A percentile compares a stretch with the other conserved stretches of the same genome.
phyloP scores from a whole-genome alignment of 1,140 invertebrate genomes.

The Euschistus heros region DNA sequence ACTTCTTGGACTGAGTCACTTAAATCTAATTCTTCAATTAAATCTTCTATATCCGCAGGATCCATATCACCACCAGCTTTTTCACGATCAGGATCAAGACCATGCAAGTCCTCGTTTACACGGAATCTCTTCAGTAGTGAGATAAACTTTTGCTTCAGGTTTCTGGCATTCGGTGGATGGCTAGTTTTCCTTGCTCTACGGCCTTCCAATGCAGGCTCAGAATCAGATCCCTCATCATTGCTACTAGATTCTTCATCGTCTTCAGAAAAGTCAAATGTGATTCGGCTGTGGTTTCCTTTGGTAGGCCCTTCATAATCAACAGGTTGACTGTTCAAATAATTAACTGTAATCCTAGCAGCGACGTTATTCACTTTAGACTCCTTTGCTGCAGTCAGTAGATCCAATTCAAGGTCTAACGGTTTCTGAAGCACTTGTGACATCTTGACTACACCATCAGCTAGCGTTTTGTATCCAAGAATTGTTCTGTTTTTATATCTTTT shows the following conservation, averaged over 20 bases:
- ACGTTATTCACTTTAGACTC: conserved; percentile 41
- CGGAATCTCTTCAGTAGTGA: conserved; percentile 85
- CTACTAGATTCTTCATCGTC: conserved; percentile 60
- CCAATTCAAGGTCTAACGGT: conserved; percentile 81
- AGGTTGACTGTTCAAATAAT: conserved; percentile 75
- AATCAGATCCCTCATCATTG: conserved; percentile 56
- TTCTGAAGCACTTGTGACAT: conserved; percentile 92
- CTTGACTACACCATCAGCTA: conserved; percentile 92
- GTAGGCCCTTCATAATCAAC: conserved; percentile 92
- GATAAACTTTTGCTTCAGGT: conserved; percentile 95
- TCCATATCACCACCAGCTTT: conserved; percentile 49
- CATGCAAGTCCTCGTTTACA: conserved; percentile 65
- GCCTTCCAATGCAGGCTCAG: conserved; percentile 43
- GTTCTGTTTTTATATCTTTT: conserved; percentile 97
- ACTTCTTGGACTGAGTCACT: conserved; percentile 89
- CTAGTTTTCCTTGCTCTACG: conserved; percentile 9
- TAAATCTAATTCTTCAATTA: conserved; percentile 78
- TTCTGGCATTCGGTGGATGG: conserved; percentile 44
- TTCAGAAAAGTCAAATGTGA: conserved; percentile 47
- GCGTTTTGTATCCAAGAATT: conserved; percentile 93
- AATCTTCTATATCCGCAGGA: conserved; percentile 54
- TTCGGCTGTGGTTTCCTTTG: too few relatives aligned
- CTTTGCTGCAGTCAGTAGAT: conserved; percentile 58
- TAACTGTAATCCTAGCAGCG: conserved; percentile 66
- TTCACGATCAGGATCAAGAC: conserved; percentile 53